A percentile compares a stretch with the other conserved stretches of the same genome.
Conservation (phyloP, 2,113 vertebrate species). For the Morone saxatilis region DNA sequence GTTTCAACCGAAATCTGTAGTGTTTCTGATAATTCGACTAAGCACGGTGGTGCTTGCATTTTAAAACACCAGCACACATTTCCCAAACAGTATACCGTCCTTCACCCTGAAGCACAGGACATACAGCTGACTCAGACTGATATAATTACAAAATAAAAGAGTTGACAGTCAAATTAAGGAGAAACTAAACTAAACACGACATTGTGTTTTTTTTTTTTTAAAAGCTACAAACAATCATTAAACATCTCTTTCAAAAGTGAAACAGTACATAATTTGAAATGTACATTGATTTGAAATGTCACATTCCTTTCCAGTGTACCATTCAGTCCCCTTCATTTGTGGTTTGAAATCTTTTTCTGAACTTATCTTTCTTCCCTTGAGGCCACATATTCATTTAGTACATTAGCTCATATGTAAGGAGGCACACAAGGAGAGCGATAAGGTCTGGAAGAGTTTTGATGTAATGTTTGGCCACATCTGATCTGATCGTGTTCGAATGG, state of each 20-base stretch:
- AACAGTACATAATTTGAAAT: conserved; percentile 50
- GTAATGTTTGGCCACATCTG: conserved; percentile 43
- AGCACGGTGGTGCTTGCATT: background rate
- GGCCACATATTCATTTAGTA: conserved; percentile 20
- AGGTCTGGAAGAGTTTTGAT: conserved; percentile 50
- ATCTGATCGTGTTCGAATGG: background rate
- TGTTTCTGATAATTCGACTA: conserved; percentile 7
- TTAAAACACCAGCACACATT: conserved; percentile 17
- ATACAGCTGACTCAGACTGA: conserved; percentile 10
- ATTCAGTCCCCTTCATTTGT: conserved; percentile 5
- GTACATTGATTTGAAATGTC: conserved; percentile 56
- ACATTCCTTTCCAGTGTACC: conserved; percentile 43
- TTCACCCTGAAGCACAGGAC: conserved; percentile 15
- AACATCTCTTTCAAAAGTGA: conserved; percentile 17
- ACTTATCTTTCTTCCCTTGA: conserved; percentile 19
- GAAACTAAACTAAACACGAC: conserved; percentile 36
- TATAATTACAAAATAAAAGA: conserved; percentile 27
- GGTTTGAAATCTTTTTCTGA: conserved; percentile 17
- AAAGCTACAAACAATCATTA: conserved; percentile 41
- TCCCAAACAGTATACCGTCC: conserved; percentile 5
- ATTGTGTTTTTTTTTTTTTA: background rate
- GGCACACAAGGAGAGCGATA: conserved; percentile 60
- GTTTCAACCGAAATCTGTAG: conserved; percentile 20
- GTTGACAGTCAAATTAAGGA: conserved; percentile 19
- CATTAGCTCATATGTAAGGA: conserved; percentile 34